Conservation (phyloP, 2,113 vertebrate genomes). For the Anhinga rufa region DNA sequence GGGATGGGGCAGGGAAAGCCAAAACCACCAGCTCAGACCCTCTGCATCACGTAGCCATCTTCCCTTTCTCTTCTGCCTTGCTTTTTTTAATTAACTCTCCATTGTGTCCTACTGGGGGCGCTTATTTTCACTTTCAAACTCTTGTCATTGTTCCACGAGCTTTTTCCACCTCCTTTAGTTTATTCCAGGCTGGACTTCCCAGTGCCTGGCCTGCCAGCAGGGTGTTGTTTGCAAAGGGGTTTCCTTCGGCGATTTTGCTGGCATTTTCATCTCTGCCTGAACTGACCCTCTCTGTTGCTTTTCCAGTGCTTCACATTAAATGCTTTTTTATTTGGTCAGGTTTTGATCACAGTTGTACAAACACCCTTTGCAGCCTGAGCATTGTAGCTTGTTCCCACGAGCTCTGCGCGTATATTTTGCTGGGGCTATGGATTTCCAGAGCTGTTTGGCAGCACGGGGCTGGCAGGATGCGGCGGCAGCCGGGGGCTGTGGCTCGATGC, state of each 20-base stretch:
- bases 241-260: background rate
- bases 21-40: background rate
- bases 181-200: background rate
- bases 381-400: accelerated
- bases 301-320: background rate
- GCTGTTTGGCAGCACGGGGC: accelerated
- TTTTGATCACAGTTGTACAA: background rate
- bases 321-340: accelerated
- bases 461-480: background rate
- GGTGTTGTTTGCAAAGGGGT: background rate
- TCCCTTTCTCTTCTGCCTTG: background rate
- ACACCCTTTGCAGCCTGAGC: background rate
- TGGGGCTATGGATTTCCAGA: background rate
- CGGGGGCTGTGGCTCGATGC: background rate
- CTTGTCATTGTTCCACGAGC: accelerated
- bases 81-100: background rate
- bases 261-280: background rate
- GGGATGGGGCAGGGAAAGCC: background rate
- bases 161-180: background rate
- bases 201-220: accelerated
- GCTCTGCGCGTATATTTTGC: accelerated
- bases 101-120: background rate
- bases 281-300: accelerated
- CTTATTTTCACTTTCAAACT: background rate
- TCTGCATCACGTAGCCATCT: background rate